Conservation (phyloP, 2,113 vertebrate genomes). For the Pungitius pungitius region DNA sequence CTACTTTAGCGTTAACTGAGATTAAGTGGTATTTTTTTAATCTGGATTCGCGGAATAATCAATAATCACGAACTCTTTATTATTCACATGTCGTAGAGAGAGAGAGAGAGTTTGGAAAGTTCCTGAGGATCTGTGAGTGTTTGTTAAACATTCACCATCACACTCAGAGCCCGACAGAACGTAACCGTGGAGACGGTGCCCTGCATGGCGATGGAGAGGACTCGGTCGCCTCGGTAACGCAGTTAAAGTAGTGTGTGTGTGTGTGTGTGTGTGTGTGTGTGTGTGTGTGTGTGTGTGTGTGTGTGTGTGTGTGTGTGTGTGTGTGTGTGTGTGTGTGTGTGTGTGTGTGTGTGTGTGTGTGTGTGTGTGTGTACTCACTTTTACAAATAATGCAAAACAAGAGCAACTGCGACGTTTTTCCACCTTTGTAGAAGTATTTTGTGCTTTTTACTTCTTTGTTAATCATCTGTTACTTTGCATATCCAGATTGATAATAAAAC, state of each 20-base stretch:
- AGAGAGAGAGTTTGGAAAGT: background rate
- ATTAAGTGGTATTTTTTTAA: too few species aligned
- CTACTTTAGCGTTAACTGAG: background rate
- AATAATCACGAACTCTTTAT: background rate
- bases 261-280: too few species aligned
- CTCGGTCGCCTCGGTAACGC: constrained; percentile 59
- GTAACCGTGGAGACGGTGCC: constrained; percentile 62
- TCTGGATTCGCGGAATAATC: background rate
- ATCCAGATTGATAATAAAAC: background rate
- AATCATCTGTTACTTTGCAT: background rate
- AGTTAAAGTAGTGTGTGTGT: constrained; percentile 34
- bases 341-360: background rate
- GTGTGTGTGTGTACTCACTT: too few species aligned
- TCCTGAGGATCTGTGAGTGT: background rate
- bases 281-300: too few species aligned
- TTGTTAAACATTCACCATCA: background rate
- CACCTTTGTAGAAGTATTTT: too few species aligned
- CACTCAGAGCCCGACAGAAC: constrained; percentile 28
- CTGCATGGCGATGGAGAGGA: constrained; percentile 54
- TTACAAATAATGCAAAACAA: too few species aligned
- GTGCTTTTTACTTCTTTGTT: background rate
- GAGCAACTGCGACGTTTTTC: too few species aligned
- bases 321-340: background rate
- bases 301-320: too few species aligned
- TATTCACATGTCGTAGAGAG: background rate